These are phyloP conservation scores for Leptothorax acervorum DNA, from an alignment of 2,888 invertebrate genomes.

Conservation along the genomic window DNA sequence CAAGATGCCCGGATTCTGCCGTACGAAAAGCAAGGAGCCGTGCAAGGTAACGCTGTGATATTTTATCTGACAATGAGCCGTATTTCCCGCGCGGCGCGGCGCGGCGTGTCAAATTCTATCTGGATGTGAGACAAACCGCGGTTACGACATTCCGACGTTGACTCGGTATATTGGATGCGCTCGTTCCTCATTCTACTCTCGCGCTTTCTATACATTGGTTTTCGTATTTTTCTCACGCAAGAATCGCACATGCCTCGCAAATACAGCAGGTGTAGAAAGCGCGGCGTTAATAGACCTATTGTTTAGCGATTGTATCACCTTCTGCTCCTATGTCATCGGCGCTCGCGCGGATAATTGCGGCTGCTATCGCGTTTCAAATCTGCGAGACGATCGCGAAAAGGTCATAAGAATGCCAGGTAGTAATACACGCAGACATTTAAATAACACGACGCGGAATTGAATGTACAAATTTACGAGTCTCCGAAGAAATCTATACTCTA, in stretches of 20 bases:
- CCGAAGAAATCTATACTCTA: background rate
- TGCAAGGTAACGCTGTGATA: conserved; percentile 87
- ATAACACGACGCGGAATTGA: background rate
- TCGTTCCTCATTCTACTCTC: background rate
- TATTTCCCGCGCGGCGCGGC: background rate
- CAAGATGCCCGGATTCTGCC: conserved; percentile 94
- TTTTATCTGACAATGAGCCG: background rate
- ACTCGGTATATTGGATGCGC: background rate
- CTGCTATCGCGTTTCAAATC: background rate
- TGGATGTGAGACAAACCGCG: background rate
- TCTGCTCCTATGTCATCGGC: background rate
- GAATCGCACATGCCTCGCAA: background rate
- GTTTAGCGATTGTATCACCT: background rate
- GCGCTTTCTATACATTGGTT: background rate
- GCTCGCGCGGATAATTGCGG: conserved; percentile 17
- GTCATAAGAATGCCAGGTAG: background rate
- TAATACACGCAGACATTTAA: background rate
- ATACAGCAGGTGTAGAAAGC: background rate
- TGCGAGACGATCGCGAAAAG: background rate
- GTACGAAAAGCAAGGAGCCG: conserved; percentile 91
- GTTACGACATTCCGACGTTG: background rate
- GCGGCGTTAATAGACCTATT: conserved; percentile 2
- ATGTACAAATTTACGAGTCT: background rate
- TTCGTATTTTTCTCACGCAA: background rate
- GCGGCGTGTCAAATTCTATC: background rate